phyloP scores from a whole-genome alignment of 2,113 vertebrate species.

The Oryzias curvinotus region DNA sequence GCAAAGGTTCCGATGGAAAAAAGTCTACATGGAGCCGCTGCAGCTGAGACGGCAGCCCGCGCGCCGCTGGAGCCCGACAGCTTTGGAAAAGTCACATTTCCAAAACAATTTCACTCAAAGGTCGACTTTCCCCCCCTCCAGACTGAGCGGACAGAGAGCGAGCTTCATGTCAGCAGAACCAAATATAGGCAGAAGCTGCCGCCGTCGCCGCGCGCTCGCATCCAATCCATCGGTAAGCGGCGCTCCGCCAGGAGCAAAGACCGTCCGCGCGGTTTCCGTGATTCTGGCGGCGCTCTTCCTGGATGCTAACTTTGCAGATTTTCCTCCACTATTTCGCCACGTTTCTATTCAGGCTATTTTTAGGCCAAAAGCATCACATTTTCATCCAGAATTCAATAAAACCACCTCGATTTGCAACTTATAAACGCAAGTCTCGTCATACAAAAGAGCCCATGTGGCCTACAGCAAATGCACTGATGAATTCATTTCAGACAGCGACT shows the following conservation, averaged over 20 bases:
- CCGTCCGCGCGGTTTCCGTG: constrained; percentile 60
- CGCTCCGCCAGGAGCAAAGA: constrained; percentile 34
- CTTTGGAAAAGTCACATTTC: constrained; percentile 45
- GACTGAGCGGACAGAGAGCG: no score
- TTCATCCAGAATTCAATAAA: background rate
- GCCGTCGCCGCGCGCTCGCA: constrained; percentile 33
- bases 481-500: constrained; percentile 18
- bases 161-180: background rate
- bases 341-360: constrained; percentile 16
- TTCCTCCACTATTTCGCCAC: constrained; percentile 35
- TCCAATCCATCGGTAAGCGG: constrained; percentile 67
- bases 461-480: background rate
- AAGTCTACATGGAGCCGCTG: constrained; percentile 43
- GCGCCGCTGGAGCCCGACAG: constrained; percentile 23
- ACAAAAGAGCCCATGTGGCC: constrained; percentile 6
- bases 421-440: background rate
- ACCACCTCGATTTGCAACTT: background rate
- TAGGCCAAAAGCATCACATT: background rate
- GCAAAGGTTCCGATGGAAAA: constrained; percentile 29
- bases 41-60: constrained; percentile 21
- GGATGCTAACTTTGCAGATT: constrained; percentile 73
- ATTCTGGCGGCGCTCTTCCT: constrained; percentile 64
- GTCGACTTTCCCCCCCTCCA: background rate
- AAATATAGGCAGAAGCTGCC: constrained; percentile 28
- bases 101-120: constrained; percentile 36